phyloP scores from a whole-genome alignment of 2,888 invertebrate species.

The Apomyelois bistriatella region DNA sequence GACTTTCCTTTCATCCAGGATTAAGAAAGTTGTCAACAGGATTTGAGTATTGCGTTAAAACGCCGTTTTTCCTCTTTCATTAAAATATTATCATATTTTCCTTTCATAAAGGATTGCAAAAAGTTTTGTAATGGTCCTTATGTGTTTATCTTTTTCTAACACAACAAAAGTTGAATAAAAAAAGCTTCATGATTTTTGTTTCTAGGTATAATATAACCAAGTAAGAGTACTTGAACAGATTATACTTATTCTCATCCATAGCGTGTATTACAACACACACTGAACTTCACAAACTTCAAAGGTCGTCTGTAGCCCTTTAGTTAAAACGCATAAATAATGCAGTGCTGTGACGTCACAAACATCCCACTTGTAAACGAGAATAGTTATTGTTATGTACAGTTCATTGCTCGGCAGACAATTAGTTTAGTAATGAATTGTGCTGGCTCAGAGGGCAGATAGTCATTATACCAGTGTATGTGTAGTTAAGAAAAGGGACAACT shows the following conservation, averaged over 20 bases:
- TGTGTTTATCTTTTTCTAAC: too few species aligned
- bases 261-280: neutral
- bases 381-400: slow-evolving; percentile 32
- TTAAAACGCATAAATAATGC: slow-evolving; percentile 64
- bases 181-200: too few species aligned
- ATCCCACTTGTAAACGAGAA: slow-evolving; percentile 58
- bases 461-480: slow-evolving; percentile 7
- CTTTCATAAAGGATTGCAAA: too few species aligned
- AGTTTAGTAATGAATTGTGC: slow-evolving; percentile 31
- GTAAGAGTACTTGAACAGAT: too few species aligned
- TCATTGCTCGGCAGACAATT: slow-evolving; percentile 18
- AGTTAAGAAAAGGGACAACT: neutral
- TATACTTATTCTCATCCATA: too few species aligned
- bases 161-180: too few species aligned
- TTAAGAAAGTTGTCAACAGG: neutral
- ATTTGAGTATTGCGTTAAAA: neutral
- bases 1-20: slow-evolving; percentile 1
- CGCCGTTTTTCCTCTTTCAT: too few species aligned
- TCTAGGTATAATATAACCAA: too few species aligned
- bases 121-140: too few species aligned
- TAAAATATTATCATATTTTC: too few species aligned
- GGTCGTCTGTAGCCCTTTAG: neutral
- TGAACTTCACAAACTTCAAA: neutral
- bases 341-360: slow-evolving; percentile 63
- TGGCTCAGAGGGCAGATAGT: slow-evolving; percentile 17